Evolutionary conservation across 2,888 invertebrate genomes (phyloP).

Genomic region (Onchidella celtica): DNA sequence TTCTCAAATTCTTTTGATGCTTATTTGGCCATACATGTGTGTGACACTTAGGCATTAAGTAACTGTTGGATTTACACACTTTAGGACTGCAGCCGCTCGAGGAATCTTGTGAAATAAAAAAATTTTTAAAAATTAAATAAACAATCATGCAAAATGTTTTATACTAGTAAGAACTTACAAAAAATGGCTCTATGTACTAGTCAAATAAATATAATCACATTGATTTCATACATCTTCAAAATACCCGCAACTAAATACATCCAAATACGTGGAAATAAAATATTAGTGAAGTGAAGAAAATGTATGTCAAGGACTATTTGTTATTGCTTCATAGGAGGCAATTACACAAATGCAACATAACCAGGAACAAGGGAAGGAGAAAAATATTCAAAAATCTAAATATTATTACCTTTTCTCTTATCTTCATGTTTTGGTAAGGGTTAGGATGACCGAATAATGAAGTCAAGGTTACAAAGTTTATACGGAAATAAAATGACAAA

Average conservation of each 20-base stretch:
- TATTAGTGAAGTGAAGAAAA: no score
- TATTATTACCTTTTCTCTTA: not conserved
- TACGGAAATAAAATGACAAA: not conserved
- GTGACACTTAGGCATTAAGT: no score
- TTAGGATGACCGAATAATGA: no score
- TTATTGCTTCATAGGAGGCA: not conserved
- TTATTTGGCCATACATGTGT: no score
- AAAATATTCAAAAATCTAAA: not conserved
- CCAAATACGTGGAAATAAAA: no score
- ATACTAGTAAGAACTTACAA: not conserved
- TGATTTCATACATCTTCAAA: slow-evolving; percentile 4
- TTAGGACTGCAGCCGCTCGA: no score
- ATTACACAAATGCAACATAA: not conserved
- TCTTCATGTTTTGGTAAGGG: not conserved
- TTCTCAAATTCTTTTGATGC: no score
- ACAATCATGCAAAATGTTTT: no score
- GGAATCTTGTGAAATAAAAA: no score
- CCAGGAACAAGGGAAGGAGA: no score
- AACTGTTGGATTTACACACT: no score
- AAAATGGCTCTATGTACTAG: not conserved
- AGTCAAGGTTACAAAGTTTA: no score
- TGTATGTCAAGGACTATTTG: not conserved
- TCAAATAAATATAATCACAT: not conserved
- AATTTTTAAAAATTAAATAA: slow-evolving; percentile 15
- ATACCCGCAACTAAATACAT: not conserved